A percentile compares a stretch with the other conserved stretches of the same genome.
These are phyloP conservation scores for Clupea harengus DNA, from an alignment of 2,113 vertebrate species.

Conservation along the genomic window DNA sequence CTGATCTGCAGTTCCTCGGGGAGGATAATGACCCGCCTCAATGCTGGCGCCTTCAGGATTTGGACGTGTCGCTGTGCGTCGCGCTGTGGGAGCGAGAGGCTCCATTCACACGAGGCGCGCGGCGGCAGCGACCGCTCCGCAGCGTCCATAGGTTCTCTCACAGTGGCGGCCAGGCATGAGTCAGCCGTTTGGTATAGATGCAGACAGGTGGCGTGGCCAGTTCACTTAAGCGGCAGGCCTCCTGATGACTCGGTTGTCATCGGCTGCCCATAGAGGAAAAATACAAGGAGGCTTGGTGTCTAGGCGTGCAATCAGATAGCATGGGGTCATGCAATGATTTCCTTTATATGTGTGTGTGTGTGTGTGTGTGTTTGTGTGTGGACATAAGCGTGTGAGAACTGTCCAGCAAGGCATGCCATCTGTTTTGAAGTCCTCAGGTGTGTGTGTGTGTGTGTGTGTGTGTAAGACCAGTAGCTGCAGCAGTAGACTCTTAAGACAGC, in stretches of 20 bases:
- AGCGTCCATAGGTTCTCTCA: not conserved
- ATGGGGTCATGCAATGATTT: not conserved
- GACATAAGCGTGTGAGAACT: not conserved
- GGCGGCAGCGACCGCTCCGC: not conserved
- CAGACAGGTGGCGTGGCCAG: not conserved
- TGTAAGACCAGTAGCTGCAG: slow-evolving; percentile 24
- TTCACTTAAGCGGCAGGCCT: not conserved
- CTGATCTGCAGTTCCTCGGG: slow-evolving; percentile 68
- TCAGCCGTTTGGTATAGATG: not conserved
- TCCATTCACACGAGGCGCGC: not conserved
- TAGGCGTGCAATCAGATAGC: slow-evolving; percentile 4
- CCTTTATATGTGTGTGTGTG: slow-evolving; percentile 9
- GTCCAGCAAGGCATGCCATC: not conserved
- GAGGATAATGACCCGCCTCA: slow-evolving; percentile 70
- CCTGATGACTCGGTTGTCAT: not conserved
- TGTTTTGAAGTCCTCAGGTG: not conserved
- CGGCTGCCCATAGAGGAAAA: not conserved
- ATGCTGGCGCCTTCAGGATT: slow-evolving; percentile 77
- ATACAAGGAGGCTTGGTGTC: not conserved
- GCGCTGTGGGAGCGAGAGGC: not conserved
- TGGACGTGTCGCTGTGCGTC: slow-evolving; percentile 66
- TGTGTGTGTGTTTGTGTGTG: slow-evolving; percentile 14
- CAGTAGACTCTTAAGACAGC: slow-evolving; percentile 9
- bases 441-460: slow-evolving; percentile 36
- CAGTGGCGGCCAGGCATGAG: not conserved